phyloP scores from a whole-genome alignment of 2,797 vertebrate genomes.

The Limnodromus scolopaceus region DNA sequence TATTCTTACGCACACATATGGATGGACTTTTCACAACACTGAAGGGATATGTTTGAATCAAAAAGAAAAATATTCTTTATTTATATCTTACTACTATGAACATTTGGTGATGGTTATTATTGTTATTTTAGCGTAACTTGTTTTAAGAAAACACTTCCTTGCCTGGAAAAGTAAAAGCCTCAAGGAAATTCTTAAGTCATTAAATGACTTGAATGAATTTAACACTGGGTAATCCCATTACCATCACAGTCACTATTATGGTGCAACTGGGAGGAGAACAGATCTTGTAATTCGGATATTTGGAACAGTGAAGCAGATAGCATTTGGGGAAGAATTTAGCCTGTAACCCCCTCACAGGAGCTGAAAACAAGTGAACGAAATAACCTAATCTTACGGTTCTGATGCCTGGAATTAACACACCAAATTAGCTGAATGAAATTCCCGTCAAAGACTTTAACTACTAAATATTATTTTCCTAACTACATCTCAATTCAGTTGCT shows the following conservation, averaged over 20 bases:
- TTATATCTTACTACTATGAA: not conserved
- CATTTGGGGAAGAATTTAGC: not conserved
- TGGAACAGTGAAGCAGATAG: not conserved
- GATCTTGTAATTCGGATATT: not conserved
- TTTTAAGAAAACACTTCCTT: not conserved
- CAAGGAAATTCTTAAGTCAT: not conserved
- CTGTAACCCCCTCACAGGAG: not conserved
- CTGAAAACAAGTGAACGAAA: not conserved
- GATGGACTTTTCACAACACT: not conserved
- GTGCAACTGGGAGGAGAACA: not conserved
- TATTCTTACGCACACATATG: not conserved
- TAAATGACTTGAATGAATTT: not conserved
- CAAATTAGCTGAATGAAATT: not conserved
- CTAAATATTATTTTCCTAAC: not conserved
- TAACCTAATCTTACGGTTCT: not conserved
- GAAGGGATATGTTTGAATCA: not conserved
- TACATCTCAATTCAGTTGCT: not conserved
- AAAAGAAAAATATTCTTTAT: not conserved
- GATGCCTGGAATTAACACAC: not conserved
- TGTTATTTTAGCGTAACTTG: not conserved
- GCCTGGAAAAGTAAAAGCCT: not conserved
- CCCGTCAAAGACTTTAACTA: not conserved
- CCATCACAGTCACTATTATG: not conserved
- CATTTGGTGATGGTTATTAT: not conserved
- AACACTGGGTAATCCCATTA: not conserved